These are phyloP conservation scores for Rhegmatorhina hoffmannsi DNA, from an alignment of 2,113 vertebrate genomes.

Conservation along the genomic window DNA sequence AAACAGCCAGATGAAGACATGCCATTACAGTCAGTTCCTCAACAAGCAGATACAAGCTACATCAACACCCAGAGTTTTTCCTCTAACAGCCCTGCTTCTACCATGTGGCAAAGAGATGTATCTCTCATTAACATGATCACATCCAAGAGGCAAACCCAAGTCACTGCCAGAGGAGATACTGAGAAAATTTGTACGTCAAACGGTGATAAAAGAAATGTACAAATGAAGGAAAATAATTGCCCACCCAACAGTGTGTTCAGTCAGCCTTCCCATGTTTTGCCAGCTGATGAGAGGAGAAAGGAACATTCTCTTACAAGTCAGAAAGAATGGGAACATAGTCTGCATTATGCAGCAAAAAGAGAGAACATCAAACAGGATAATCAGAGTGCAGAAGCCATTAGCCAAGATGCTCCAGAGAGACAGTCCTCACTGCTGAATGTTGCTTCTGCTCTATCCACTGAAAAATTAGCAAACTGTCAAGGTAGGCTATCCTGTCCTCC, in stretches of 20 bases:
- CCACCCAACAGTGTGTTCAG: background rate
- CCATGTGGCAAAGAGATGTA: background rate
- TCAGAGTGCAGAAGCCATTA: background rate
- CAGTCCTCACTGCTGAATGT: background rate
- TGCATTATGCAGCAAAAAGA: slow-evolving; percentile 1
- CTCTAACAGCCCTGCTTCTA: slow-evolving; percentile 1
- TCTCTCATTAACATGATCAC: slow-evolving; percentile 3
- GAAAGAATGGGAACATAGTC: slow-evolving; percentile 7
- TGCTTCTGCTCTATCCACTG: background rate
- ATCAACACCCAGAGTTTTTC: background rate
- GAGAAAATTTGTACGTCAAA: background rate
- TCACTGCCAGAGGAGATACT: slow-evolving; percentile 11
- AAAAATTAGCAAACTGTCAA: background rate
- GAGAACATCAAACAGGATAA: background rate
- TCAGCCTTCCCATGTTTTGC: background rate
- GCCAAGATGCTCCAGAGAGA: background rate
- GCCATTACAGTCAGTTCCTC: slow-evolving; percentile 3
- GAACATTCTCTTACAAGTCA: slow-evolving; percentile 11
- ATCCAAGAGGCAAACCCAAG: slow-evolving; percentile 33
- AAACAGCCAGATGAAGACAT: slow-evolving; percentile 2
- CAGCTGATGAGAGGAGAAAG: slow-evolving; percentile 15
- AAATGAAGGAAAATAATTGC: slow-evolving; percentile 16
- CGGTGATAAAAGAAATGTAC: background rate
- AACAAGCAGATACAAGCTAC: background rate
- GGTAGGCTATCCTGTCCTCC: background rate